Evolutionary conservation across 1,140 invertebrate species (phyloP).

Genomic region (Plectus sambesii): DNA sequence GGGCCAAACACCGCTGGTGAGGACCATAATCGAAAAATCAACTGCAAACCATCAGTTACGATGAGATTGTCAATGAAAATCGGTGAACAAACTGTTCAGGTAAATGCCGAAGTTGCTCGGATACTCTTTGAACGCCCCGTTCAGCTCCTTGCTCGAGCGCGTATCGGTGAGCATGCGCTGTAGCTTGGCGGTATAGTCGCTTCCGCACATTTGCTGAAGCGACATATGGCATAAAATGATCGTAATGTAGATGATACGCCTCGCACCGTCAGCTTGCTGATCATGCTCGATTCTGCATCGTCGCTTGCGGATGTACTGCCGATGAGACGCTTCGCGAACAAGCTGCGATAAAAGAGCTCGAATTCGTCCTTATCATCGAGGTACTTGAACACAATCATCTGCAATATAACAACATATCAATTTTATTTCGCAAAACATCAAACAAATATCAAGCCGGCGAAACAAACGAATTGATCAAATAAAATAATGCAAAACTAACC

Average conservation of each 20-base stretch:
- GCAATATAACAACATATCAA: slow-evolving; percentile 46
- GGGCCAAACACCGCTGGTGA: slow-evolving; percentile 96
- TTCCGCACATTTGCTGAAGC: slow-evolving; percentile 90
- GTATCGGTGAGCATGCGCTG: slow-evolving; percentile 96
- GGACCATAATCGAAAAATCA: slow-evolving; percentile 55
- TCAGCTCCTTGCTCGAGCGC: slow-evolving; percentile 88
- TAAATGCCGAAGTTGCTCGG: no score
- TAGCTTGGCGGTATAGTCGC: slow-evolving; percentile 96
- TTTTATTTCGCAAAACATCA: slow-evolving; percentile 12
- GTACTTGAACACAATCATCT: slow-evolving; percentile 99
- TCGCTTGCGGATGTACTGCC: slow-evolving; percentile 95
- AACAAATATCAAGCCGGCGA: background rate
- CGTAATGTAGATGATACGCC: no score
- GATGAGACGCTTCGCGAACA: slow-evolving; percentile 90
- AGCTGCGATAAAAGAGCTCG: slow-evolving; percentile 98
- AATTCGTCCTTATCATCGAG: slow-evolving; percentile 99
- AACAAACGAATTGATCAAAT: slow-evolving; percentile 9
- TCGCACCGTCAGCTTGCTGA: slow-evolving; percentile 97
- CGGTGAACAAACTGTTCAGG: no score
- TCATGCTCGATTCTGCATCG: slow-evolving; percentile 98
- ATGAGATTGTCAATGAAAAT: no score
- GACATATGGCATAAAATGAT: no score
- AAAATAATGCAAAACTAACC: slow-evolving; percentile 55
- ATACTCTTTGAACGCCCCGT: slow-evolving; percentile 30
- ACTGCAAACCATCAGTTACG: no score